A percentile compares a stretch with the other conserved stretches of the same genome.
Evolutionary conservation across 2,113 vertebrate genomes (phyloP).

Genomic region (Pseudopipra pipra): DNA sequence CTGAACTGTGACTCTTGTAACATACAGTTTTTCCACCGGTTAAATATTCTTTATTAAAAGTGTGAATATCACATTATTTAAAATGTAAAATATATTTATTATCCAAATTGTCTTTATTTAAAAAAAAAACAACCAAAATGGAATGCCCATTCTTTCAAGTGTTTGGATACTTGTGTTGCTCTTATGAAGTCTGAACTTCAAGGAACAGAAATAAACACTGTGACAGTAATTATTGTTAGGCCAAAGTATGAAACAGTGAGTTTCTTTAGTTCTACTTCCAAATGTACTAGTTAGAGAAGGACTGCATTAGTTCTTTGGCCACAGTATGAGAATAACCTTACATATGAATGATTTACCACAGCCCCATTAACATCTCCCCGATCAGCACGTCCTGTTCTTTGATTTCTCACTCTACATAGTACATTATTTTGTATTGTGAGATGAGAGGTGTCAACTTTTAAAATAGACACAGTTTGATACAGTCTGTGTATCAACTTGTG

Average conservation of each 20-base stretch:
- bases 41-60: not conserved
- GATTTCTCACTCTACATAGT: not conserved
- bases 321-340: not conserved
- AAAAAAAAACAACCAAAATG: not conserved
- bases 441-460: not conserved
- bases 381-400: not conserved
- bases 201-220: not conserved
- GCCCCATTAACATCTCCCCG: not conserved
- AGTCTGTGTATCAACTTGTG: not conserved
- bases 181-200: not conserved
- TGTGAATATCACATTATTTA: not conserved
- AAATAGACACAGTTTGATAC: not conserved
- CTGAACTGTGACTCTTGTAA: not conserved
- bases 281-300: not conserved
- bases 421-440: not conserved
- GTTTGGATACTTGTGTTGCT: not conserved
- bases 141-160: not conserved
- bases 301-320: not conserved
- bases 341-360: not conserved
- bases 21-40: not conserved
- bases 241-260: not conserved
- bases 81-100: not conserved
- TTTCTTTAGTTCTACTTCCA: not conserved
- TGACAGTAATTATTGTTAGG: not conserved
- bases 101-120: not conserved